Percentiles rank a stretch among this genome's conserved stretches.
Conservation (phyloP, 92 coral and sea anemone genomes). For the Bergia puertoricense region DNA sequence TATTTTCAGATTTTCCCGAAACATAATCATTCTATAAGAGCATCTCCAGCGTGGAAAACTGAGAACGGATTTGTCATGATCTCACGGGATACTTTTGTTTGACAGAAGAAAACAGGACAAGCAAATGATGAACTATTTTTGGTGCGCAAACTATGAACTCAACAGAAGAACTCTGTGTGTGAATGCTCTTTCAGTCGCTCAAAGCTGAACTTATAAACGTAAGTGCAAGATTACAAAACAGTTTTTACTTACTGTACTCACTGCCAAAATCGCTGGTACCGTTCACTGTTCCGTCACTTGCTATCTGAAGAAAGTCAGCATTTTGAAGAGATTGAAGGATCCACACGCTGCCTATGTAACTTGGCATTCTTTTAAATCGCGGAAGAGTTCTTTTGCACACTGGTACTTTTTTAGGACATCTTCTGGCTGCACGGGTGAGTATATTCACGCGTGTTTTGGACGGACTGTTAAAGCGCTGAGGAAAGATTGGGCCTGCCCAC, state of each 20-base stretch:
- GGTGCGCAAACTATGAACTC: not conserved
- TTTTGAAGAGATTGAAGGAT: not conserved
- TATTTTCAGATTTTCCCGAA: too few relatives aligned
- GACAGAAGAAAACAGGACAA: not conserved
- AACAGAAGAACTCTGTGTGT: not conserved
- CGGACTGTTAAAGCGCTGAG: conserved; percentile 12
- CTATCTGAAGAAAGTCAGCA: conserved; percentile 1
- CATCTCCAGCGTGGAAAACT: not conserved
- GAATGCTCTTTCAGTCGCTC: not conserved
- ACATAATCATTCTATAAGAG: not conserved
- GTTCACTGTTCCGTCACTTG: conserved; percentile 18
- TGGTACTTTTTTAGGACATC: not conserved
- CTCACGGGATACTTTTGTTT: too few relatives aligned
- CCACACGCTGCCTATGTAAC: conserved; percentile 27
- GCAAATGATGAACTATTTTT: not conserved
- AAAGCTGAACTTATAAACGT: too few relatives aligned
- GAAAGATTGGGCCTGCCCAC: conserved; percentile 2
- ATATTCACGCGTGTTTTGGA: not conserved
- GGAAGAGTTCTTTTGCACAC: conserved; percentile 10
- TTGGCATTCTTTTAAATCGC: not conserved
- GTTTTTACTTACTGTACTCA: conserved; percentile 3
- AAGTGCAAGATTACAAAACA: not conserved
- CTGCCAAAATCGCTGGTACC: conserved; percentile 8
- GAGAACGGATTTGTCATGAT: not conserved
- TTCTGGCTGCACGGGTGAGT: not conserved